phyloP scores from a whole-genome alignment of 2,888 invertebrate species.

The Melikaiella ostensackeni region DNA sequence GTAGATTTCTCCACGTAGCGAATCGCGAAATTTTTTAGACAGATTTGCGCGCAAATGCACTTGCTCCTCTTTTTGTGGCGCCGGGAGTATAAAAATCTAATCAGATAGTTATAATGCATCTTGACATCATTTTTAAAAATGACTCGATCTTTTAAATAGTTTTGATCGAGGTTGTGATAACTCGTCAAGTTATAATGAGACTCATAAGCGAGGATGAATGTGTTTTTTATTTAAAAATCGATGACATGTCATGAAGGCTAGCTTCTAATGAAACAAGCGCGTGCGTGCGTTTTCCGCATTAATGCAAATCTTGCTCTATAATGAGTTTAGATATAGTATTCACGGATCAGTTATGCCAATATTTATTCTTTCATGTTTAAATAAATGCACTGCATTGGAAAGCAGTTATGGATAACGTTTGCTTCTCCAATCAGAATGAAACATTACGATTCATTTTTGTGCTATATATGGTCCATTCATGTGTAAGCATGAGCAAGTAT shows the following conservation, averaged over 20 bases:
- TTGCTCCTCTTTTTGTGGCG: too few species aligned
- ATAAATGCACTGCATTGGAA: neutral
- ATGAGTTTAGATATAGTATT: constrained; percentile 23
- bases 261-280: neutral
- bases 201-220: neutral
- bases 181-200: neutral
- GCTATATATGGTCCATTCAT: constrained; percentile 13
- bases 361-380: constrained; percentile 24
- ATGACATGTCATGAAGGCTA: neutral
- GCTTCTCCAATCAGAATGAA: constrained; percentile 3
- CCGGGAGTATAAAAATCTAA: too few species aligned
- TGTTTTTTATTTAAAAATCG: neutral
- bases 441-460: constrained; percentile 32
- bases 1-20: too few species aligned
- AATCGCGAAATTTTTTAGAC: too few species aligned
- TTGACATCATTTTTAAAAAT: neutral
- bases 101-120: too few species aligned
- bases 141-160: neutral
- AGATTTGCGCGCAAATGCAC: too few species aligned
- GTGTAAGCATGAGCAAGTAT: constrained; percentile 26
- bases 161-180: too few species aligned
- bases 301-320: constrained; percentile 1
- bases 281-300: neutral
- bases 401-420: constrained; percentile 5
- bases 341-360: constrained; percentile 10